Base-by-base conservation (phyloP, 1,140 invertebrate genomes). In the Oppia nitens region DNA sequence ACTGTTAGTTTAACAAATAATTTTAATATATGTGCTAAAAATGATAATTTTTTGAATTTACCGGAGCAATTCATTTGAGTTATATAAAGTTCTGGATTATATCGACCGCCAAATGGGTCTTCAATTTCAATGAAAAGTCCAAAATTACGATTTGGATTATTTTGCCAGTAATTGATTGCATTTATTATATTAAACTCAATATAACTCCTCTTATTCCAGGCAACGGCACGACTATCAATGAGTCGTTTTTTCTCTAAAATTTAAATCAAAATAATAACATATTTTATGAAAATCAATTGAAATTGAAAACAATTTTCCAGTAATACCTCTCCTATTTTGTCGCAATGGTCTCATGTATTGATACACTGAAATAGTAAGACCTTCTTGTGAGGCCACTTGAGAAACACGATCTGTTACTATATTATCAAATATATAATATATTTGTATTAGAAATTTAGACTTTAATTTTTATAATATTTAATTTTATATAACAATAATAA, bases 11-110 rank as follows among this genome's bases (percentile, higher is more conserved):
- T n/a, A n/a, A n/a, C 23, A 20, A 24, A 50, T 9, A 50, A 50
- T 11, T 50, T 20, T 11, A 20, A 24, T 24, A 50, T 20, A 14
- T 47, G n/a, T 47, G 45, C n/a, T 47, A n/a, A 14, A n/a, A n/a
- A 14, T 51, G 14, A 51, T 51, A 9, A 28, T 4, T 2, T 57
- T 48, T 50, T n/a, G 47, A 48, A 2, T 14, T 55, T 24, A 57
- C 56, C 56, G 17, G 56, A 57, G 40, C 56, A 57, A 45, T 57
- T 57, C 56, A 57, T 57, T 29, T 57, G 56, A 2, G 48, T 40
- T 6, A 57, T 11, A 27, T 49, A 57, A 1, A 48, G 24, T 9
- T 6, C 14, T 23, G 56, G 56, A 32, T 17, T 20, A 40, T 49
- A n/a, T 49, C 2, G 24, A 49, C 11, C 50, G 23, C 47, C 47